Evolutionary conservation across 2,113 vertebrate genomes (phyloP).

Genomic region (Capricornis sumatraensis): DNA sequence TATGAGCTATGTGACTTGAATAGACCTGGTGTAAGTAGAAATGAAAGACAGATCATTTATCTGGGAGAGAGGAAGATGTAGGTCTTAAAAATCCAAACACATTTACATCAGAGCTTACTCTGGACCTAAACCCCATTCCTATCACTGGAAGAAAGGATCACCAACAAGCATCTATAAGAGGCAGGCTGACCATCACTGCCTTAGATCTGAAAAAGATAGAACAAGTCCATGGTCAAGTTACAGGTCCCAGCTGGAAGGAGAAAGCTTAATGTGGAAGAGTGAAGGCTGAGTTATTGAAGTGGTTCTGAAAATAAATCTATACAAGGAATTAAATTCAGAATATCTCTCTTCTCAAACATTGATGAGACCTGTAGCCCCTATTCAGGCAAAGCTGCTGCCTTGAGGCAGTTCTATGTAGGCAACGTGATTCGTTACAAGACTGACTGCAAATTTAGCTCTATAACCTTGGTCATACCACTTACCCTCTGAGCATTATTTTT

Average conservation of each 20-base stretch:
- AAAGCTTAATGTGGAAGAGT: neutral
- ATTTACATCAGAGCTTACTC: neutral
- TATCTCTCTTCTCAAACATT: neutral
- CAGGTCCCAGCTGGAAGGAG: neutral
- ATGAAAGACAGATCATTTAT: neutral
- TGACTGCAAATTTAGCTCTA: neutral
- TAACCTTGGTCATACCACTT: neutral
- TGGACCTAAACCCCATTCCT: conserved; percentile 16
- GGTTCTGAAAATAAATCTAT: neutral
- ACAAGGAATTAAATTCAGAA: neutral
- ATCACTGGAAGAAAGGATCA: conserved; percentile 19
- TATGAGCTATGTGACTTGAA: neutral
- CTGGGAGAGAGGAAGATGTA: conserved; percentile 4
- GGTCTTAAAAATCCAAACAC: conserved; percentile 28
- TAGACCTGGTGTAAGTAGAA: neutral
- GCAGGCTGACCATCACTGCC: neutral
- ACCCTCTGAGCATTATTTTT: neutral
- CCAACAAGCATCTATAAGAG: neutral
- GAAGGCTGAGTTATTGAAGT: neutral
- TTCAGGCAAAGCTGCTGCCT: neutral
- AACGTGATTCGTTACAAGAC: neutral
- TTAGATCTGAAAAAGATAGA: neutral
- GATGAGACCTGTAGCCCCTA: neutral
- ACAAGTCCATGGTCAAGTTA: neutral
- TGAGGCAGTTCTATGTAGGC: neutral